phyloP scores from a whole-genome alignment of 2,797 vertebrate species.

The Adelosebastes latens region DNA sequence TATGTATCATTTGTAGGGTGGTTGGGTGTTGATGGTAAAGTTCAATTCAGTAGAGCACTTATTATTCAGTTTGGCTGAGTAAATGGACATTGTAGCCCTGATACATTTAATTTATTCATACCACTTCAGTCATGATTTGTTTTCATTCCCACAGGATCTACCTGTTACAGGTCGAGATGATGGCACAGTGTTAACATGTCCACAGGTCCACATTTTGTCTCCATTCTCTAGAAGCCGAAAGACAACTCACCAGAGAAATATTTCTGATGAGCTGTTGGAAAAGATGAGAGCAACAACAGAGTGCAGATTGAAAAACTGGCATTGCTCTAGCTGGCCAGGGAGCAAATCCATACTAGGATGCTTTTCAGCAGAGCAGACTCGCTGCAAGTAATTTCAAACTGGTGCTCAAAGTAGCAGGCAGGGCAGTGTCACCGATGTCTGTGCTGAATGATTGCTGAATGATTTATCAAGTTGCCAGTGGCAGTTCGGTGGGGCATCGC shows the following conservation, averaged over 20 bases:
- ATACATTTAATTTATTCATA: conserved; percentile 14
- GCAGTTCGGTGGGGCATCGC: conserved; percentile 41
- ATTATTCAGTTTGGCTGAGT: neutral
- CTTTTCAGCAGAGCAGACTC: conserved; percentile 54
- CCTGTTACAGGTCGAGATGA: neutral
- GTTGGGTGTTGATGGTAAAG: neutral
- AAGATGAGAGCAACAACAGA: conserved; percentile 17
- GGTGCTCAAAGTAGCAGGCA: conserved; percentile 48
- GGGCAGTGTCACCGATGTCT: conserved; percentile 45
- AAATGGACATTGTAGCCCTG: neutral
- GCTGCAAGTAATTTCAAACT: conserved; percentile 53
- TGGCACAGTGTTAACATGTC: neutral
- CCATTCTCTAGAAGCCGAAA: conserved; percentile 11
- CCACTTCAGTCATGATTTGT: conserved; percentile 5
- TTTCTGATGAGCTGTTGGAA: conserved; percentile 25
- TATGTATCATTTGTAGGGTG: neutral
- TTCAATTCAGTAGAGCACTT: neutral
- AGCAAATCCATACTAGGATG: conserved; percentile 59
- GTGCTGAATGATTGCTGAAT: conserved; percentile 66
- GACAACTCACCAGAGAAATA: conserved; percentile 17
- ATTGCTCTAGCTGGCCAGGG: conserved; percentile 35
- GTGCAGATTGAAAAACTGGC: conserved; percentile 16
- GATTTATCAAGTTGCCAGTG: conserved; percentile 67
- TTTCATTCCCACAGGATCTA: neutral
- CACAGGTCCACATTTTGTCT: conserved; percentile 6